Percentiles rank a stretch among this genome's conserved stretches.
Conservation (phyloP, 2,888 invertebrate genomes). For the Andrena dorsata region DNA sequence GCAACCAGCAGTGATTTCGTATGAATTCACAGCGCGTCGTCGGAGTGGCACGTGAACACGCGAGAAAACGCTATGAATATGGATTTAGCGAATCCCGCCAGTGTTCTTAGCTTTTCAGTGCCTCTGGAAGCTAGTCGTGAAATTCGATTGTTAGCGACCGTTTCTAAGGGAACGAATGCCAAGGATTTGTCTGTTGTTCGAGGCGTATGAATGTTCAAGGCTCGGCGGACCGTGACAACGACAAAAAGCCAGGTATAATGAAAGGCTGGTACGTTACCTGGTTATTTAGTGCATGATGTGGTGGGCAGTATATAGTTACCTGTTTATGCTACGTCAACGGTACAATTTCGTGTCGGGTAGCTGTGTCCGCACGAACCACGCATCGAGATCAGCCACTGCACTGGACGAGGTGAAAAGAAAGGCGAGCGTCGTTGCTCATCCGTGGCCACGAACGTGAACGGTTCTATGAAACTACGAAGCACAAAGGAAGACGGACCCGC, state of each 20-base stretch:
- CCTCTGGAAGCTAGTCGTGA: neutral
- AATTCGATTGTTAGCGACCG: neutral
- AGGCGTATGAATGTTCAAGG: neutral
- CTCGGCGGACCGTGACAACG: neutral
- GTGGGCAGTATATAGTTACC: slow-evolving; percentile 38
- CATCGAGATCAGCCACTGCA: slow-evolving; percentile 22
- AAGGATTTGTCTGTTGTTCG: neutral
- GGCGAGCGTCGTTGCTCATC: neutral
- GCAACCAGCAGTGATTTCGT: neutral
- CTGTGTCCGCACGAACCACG: slow-evolving; percentile 23
- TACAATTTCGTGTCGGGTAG: slow-evolving; percentile 31
- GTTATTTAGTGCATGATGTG: neutral
- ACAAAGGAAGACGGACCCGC: neutral
- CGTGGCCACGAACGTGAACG: neutral
- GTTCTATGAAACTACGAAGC: neutral
- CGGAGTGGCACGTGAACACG: neutral
- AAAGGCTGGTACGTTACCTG: slow-evolving; percentile 7
- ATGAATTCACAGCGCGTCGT: neutral
- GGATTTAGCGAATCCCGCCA: neutral
- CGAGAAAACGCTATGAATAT: slow-evolving; percentile 1
- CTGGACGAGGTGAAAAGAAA: neutral
- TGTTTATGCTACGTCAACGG: slow-evolving; percentile 44
- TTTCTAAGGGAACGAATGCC: neutral
- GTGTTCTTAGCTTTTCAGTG: neutral
- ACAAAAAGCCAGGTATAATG: slow-evolving; percentile 4